These are phyloP conservation scores for Crenichthys baileyi DNA, from an alignment of 2,797 vertebrate genomes.

Conservation along the genomic window DNA sequence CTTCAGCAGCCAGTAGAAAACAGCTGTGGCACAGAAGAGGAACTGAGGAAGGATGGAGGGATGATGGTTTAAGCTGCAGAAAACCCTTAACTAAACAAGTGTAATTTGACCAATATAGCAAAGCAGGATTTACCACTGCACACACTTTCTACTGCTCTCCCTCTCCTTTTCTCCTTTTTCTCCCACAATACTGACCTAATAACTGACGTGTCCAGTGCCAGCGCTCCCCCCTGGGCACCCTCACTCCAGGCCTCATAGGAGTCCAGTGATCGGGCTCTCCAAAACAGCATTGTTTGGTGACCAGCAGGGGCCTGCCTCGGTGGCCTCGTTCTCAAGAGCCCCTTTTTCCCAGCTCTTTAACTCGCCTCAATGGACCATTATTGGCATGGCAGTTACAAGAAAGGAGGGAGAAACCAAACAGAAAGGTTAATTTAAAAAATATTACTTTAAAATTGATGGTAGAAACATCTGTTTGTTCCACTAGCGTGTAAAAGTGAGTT, in stretches of 20 bases:
- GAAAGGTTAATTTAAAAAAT: slow-evolving; percentile 70
- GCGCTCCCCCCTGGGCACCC: slow-evolving; percentile 39
- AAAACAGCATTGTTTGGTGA: slow-evolving; percentile 82
- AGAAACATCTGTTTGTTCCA: slow-evolving; percentile 6
- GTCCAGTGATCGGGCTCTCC: slow-evolving; percentile 69
- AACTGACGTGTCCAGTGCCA: slow-evolving; percentile 80
- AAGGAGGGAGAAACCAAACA: slow-evolving; percentile 68
- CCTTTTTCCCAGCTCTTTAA: slow-evolving; percentile 70
- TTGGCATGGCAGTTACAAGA: slow-evolving; percentile 76
- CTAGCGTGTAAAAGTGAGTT: slow-evolving; percentile 10
- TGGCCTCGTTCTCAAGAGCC: slow-evolving; percentile 65
- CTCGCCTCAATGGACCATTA: slow-evolving; percentile 73
- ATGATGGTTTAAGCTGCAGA: slow-evolving; percentile 73
- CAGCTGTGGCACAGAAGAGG: slow-evolving; percentile 44
- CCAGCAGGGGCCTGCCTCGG: slow-evolving; percentile 82
- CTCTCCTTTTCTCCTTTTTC: slow-evolving; percentile 21
- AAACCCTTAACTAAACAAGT: slow-evolving; percentile 62
- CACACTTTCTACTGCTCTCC: slow-evolving; percentile 35
- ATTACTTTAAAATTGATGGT: slow-evolving; percentile 61
- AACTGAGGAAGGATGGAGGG: slow-evolving; percentile 41
- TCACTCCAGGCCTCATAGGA: slow-evolving; percentile 74
- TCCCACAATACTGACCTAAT: slow-evolving; percentile 70
- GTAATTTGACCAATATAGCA: slow-evolving; percentile 66
- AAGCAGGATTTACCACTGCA: slow-evolving; percentile 41
- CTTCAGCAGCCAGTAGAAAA: slow-evolving; percentile 54